Evolutionary conservation across 2,797 vertebrate genomes (phyloP), one percentile per base, ranked within the genome.

Genomic region (Microcaecilia unicolor): DNA sequence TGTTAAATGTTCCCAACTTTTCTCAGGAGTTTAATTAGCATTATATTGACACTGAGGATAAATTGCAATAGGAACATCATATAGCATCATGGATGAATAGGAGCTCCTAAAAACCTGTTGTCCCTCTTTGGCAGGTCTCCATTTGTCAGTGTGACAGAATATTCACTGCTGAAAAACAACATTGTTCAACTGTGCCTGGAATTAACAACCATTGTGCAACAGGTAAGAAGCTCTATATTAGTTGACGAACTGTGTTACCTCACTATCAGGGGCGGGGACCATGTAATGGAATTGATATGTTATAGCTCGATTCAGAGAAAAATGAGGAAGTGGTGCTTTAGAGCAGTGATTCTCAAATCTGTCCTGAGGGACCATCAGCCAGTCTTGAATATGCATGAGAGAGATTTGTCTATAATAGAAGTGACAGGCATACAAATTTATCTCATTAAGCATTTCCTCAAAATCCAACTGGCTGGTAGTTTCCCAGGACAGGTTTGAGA

Each of bases 141-240:
- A 0, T 93, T 93, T 55, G 90, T 91, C 70, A 92, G 87, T 5
- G 90, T 93, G 78, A 88, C 90, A 31, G 93, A 96, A 67, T 93
- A 95, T 61, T 93, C 90, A 11, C 76, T 93, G 66, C 77, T 95
- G 76, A 96, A 94, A 84, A 93, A 87, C 74, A 89, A 96, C 68
- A 90, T 96, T 41, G 90, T 93, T 72, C 91, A 94, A 78, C 82
- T 91, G 77, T 93, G 90, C 78, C 74, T 91, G 69, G 91, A 94
- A 77, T 72, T 97, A 64, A 94, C 90, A 41, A 85, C 92, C 65
- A 92, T 93, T 40, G 92, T 93, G 65, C 91, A 96, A 79, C 90
- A 93, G 89, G 91, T 94, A 76, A 51, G 59, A 29, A 12, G n/a
- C 5, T 22, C 6, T 38, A 47, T 48, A 24, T 20, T 20, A 20